Base-by-base conservation (phyloP, 2,797 vertebrate species). In the Eutrigla gurnardus region DNA sequence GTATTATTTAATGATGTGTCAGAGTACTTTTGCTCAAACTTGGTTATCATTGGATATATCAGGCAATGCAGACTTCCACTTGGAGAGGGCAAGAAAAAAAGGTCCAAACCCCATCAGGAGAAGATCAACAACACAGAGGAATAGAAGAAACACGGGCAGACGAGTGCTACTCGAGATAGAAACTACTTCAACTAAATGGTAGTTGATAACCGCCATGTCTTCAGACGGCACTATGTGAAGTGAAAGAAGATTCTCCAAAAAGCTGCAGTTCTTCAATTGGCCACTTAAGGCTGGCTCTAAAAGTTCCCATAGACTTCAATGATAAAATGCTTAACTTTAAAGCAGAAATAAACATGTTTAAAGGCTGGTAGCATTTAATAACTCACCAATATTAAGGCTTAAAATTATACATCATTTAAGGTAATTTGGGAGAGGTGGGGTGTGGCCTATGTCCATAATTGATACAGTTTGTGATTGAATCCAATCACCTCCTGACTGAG, bases 111-210 rank as follows among this genome's bases (percentile, higher is more conserved):
- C 1, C 36, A 0, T 4, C 36, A 37, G 55, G 39, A 40, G 36
- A 58, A 58, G 17, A 12, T 37, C 4, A 2, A 1, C 1, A 15
- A 33, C 10, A 36, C 35, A n/a, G 35, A 37, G 15, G 9, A 57
- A n/a, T 0, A 37, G 14, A 57, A 57, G 17, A 33, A 10, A 57
- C 35, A 0, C 46, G n/a, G n/a, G 46, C 46, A 47, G 46, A 37
- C 8, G 0, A 4, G 14, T 17, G 0, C 36, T 0, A 40, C 36
- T 39, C 17, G 0, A 11, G n/a, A 39, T 40, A 12, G 46, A 47
- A 47, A 47, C 46, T 4, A 4, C 33, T 10, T 0, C 55, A 39
- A 58, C 55, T 58, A 58, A 58, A 15, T 18, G 55, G 3, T 7
- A 18, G 0, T 18, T 17, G 37, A 37, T 18, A 59, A 40, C 37